Evolutionary conservation across 2,797 vertebrate species (phyloP).

Genomic region (Artibeus jamaicensis): DNA sequence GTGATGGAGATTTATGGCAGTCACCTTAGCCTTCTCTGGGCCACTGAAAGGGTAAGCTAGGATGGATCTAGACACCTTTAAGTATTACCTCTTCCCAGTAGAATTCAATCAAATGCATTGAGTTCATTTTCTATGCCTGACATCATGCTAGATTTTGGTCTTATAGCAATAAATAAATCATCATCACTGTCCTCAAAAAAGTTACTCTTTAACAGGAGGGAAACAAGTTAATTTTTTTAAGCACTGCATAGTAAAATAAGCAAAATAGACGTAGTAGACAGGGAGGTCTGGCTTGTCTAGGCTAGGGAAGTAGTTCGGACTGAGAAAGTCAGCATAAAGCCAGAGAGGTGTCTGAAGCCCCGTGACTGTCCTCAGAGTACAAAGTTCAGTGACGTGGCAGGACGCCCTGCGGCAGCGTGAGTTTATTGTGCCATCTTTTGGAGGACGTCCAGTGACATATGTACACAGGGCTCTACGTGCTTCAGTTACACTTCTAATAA

Average conservation of each 20-base stretch:
- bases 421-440: neutral
- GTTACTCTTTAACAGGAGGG: neutral
- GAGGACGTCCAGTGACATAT: neutral
- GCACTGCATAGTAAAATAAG: neutral
- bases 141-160: neutral
- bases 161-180: neutral
- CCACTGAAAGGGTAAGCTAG: neutral
- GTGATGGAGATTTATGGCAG: neutral
- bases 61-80: neutral
- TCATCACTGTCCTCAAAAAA: neutral
- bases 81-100: neutral
- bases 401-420: neutral
- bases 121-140: neutral
- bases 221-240: neutral
- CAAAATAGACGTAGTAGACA: neutral
- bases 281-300: neutral
- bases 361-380: neutral
- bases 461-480: neutral
- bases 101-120: neutral
- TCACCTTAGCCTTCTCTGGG: neutral
- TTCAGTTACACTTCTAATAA: neutral
- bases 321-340: neutral
- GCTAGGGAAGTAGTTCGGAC: neutral
- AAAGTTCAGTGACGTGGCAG: neutral
- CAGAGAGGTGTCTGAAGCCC: neutral